Percentiles rank a stretch among this genome's conserved stretches.
These are phyloP conservation scores for Tenebrosternarchus preto DNA, from an alignment of 2,113 vertebrate genomes.

Conservation along the genomic window DNA sequence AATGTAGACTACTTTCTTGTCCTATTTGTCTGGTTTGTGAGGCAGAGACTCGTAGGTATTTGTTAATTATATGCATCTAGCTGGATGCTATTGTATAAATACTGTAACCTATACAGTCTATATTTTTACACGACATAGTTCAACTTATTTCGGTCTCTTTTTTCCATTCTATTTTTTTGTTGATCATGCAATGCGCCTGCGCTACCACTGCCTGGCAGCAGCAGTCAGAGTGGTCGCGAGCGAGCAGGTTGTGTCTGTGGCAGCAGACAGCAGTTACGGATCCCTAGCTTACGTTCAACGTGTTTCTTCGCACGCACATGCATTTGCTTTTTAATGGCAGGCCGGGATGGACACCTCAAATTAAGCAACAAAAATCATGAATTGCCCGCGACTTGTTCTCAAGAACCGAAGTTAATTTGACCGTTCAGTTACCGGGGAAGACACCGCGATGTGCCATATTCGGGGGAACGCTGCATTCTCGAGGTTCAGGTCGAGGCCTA, in stretches of 20 bases:
- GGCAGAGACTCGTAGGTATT: too few species aligned
- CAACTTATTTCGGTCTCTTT: background rate
- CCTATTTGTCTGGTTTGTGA: too few species aligned
- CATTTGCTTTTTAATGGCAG: conserved; percentile 42
- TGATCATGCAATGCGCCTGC: conserved; percentile 77
- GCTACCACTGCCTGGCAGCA: conserved; percentile 58
- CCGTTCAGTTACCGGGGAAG: conserved; percentile 52
- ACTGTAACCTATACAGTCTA: too few species aligned
- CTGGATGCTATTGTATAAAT: too few species aligned
- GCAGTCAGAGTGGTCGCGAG: conserved; percentile 37
- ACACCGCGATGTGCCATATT: conserved; percentile 72
- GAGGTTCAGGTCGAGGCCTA: conserved; percentile 79
- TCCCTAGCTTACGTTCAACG: conserved; percentile 31
- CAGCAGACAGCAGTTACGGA: conserved; percentile 45
- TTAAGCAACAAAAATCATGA: conserved; percentile 31
- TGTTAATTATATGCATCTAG: too few species aligned
- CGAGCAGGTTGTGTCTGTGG: conserved; percentile 54
- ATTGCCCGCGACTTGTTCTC: conserved; percentile 14
- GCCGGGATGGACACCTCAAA: background rate
- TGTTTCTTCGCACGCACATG: conserved; percentile 43
- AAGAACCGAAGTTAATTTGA: conserved; percentile 40
- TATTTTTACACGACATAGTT: too few species aligned
- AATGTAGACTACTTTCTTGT: too few species aligned
- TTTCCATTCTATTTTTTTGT: background rate
- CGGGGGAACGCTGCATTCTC: conserved; percentile 72